Evolutionary conservation across 2,113 vertebrate species (phyloP), one percentile per base, ranked within the genome.

Genomic region (Chaetodon trifascialis): DNA sequence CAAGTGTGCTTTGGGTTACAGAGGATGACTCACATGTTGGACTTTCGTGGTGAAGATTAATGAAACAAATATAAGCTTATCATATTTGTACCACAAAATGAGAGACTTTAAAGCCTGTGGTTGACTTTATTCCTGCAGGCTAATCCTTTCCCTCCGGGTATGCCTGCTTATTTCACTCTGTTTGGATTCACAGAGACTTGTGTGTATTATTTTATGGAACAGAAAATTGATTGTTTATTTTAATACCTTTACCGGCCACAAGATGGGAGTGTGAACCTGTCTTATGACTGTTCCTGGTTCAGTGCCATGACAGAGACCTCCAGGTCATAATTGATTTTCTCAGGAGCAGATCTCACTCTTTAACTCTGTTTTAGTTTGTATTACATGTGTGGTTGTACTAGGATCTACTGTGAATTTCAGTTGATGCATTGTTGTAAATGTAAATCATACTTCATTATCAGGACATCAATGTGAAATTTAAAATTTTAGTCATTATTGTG

Each of bases 231-330:
- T 1, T 70, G 59, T 85, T 81, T 85, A 63, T 80, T 71, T 56
- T 73, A 2, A 6, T 77, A 67, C 75, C 16, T 1, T 30, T 67
- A 5, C 2, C 16, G 34, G 58, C 93, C 94, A 94, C 92, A 80
- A 89, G 94, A 65, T 92, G 94, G 93, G 6, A 83, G 81, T 90
- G 67, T 89, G 23, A 79, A 66, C 75, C 62, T 81, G 66, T 66
- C 15, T 30, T 38, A 19, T 16, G 38, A 40, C 70, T 60, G 7
- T 54, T 72, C 5, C 46, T 73, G 40, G 38, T 58, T 73, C 64
- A 69, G 38, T n/a, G 25, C 54, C 59, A 34, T 21, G 14, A 67
- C 38, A 46, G 10, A 73, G 7, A 58, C 11, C 16, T 3, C 6
- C 21, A 65, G 52, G 55, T 30, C 4, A 30, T 51, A 72, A 46